These are phyloP conservation scores for Harlomillsia oculata DNA, from an alignment of 1,140 invertebrate genomes.

Conservation along the genomic window DNA sequence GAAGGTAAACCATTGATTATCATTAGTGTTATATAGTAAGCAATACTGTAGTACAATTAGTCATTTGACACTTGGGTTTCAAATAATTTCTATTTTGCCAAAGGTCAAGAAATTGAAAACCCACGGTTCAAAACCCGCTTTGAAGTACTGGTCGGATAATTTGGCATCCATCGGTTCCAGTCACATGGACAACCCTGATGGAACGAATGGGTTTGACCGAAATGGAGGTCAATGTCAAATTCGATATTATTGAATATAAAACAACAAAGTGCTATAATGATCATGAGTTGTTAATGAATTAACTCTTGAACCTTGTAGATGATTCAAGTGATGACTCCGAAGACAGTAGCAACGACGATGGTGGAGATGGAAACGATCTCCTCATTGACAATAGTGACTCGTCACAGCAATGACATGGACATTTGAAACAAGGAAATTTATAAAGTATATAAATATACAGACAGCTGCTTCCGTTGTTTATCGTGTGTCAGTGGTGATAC, in stretches of 20 bases:
- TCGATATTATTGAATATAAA: not conserved
- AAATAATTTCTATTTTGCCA: not conserved
- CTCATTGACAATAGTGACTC: conserved; percentile 36
- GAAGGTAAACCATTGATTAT: conserved; percentile 19
- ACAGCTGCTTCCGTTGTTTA: no score
- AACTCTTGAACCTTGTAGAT: conserved; percentile 9
- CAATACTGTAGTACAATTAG: no score
- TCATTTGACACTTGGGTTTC: not conserved
- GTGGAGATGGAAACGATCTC: conserved; percentile 32
- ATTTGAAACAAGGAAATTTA: no score
- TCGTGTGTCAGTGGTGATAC: no score
- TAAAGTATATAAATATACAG: no score
- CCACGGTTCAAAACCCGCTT: conserved; percentile 32
- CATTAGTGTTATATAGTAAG: no score
- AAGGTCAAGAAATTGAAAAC: conserved; percentile 35
- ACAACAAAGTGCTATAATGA: not conserved
- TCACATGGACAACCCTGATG: conserved; percentile 14
- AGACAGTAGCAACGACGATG: conserved; percentile 27
- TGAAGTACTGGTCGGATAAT: conserved; percentile 35
- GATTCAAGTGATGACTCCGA: conserved; percentile 34
- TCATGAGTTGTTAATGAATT: not conserved
- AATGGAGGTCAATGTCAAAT: conserved; percentile 8
- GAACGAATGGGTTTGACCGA: conserved; percentile 17
- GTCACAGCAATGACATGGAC: conserved; percentile 33
- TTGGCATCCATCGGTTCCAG: conserved; percentile 28